These are phyloP conservation scores for Erpetoichthys calabaricus DNA, from an alignment of 2,797 vertebrate genomes.

Conservation along the genomic window DNA sequence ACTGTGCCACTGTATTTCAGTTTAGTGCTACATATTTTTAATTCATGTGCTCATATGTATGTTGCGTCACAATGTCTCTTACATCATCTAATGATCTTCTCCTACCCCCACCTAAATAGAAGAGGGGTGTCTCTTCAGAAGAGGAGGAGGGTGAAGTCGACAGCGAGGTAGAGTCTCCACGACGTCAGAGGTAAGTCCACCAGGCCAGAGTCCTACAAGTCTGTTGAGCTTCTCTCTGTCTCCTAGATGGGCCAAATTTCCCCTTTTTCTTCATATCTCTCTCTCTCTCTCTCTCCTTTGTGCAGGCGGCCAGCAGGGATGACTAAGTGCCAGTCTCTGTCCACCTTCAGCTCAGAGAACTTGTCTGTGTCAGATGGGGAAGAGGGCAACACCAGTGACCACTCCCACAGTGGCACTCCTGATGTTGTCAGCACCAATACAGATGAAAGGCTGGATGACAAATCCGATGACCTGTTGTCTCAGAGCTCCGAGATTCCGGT, in stretches of 20 bases:
- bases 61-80: no score
- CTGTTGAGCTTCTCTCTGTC: no score
- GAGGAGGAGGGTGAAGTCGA: conserved; percentile 92
- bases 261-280: background rate
- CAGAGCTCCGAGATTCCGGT: conserved; percentile 82
- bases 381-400: conserved; percentile 86
- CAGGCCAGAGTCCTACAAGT: background rate
- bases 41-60: no score
- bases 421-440: conserved; percentile 93
- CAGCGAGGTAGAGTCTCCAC: conserved; percentile 81
- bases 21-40: no score
- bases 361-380: conserved; percentile 75
- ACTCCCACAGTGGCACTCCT: conserved; percentile 82
- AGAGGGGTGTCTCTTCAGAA: conserved; percentile 80
- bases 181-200: conserved; percentile 65
- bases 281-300: background rate
- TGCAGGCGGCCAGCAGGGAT: conserved; percentile 64
- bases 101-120: conserved; percentile 26
- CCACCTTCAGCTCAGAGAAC: conserved; percentile 91
- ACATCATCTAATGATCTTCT: background rate
- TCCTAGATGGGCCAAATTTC: background rate
- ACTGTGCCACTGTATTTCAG: no score
- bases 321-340: conserved; percentile 83
- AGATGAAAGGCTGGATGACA: conserved; percentile 76
- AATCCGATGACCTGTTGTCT: conserved; percentile 76